These are phyloP conservation scores for Nebria brevicollis DNA, from an alignment of 2,888 invertebrate genomes.

Conservation along the genomic window DNA sequence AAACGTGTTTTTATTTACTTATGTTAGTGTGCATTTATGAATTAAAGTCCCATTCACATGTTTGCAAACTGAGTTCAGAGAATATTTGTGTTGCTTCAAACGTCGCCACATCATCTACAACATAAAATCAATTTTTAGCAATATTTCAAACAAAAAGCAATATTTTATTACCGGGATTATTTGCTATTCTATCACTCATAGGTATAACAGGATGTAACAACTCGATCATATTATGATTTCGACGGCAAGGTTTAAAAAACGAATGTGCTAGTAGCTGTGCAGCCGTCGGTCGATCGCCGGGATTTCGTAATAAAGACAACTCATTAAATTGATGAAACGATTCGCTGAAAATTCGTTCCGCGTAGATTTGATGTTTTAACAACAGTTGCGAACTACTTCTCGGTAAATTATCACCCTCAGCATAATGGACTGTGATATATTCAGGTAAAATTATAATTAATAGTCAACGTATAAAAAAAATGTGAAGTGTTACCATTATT, in stretches of 20 bases:
- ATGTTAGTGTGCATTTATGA: slow-evolving; percentile 26
- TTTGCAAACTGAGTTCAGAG: slow-evolving; percentile 70
- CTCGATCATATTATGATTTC: slow-evolving; percentile 70
- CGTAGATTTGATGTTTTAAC: slow-evolving; percentile 64
- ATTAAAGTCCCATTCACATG: slow-evolving; percentile 74
- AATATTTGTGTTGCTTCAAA: slow-evolving; percentile 69
- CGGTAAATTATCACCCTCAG: slow-evolving; percentile 63
- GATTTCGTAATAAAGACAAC: slow-evolving; percentile 75
- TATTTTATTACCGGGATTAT: slow-evolving; percentile 63
- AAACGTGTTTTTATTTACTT: slow-evolving; percentile 39
- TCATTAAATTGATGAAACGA: slow-evolving; percentile 83
- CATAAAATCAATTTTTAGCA: slow-evolving; percentile 14
- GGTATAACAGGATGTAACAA: slow-evolving; percentile 76
- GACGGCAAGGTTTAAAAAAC: slow-evolving; percentile 80
- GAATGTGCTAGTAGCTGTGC: slow-evolving; percentile 76
- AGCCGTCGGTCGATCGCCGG: slow-evolving; percentile 76
- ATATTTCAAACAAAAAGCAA: too few species aligned
- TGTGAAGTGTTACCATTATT: slow-evolving; percentile 53
- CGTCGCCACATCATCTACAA: slow-evolving; percentile 72
- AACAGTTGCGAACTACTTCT: slow-evolving; percentile 53
- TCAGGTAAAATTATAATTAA: not conserved
- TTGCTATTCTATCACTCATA: slow-evolving; percentile 68
- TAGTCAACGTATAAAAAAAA: not conserved
- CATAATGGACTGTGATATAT: slow-evolving; percentile 25
- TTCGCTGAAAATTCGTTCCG: slow-evolving; percentile 75